phyloP scores from a whole-genome alignment of 1,140 invertebrate genomes.

The Reticulitermes speratus region DNA sequence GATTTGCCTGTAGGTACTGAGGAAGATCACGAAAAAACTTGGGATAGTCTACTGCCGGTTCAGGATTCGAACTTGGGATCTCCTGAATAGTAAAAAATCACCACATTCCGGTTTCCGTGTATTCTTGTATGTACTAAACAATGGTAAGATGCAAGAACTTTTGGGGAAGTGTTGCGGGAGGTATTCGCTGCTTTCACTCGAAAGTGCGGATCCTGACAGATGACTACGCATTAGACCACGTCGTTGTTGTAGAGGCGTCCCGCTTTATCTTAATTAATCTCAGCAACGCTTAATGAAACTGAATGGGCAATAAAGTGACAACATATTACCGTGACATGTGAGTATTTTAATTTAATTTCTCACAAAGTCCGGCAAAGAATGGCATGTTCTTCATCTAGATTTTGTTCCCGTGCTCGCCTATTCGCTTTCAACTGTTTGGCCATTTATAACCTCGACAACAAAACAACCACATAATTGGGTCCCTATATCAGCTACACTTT shows the following conservation, averaged over 20 bases:
- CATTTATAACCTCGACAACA: neutral
- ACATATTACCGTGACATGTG: neutral
- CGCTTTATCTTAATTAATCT: constrained; percentile 16
- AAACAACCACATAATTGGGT: neutral
- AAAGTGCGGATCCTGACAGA: neutral
- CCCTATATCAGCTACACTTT: neutral
- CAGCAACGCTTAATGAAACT: neutral
- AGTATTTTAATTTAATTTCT: neutral
- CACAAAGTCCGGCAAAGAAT: neutral
- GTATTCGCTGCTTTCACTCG: too few relatives aligned
- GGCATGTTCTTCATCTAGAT: neutral
- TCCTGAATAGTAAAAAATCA: too few relatives aligned
- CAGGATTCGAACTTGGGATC: too few relatives aligned
- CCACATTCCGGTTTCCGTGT: too few relatives aligned
- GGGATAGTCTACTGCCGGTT: too few relatives aligned
- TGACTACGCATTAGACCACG: neutral
- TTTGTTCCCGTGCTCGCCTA: neutral
- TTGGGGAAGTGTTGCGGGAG: too few relatives aligned
- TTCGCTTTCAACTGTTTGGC: neutral
- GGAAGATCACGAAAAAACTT: too few relatives aligned
- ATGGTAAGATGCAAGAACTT: too few relatives aligned
- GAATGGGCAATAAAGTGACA: constrained; percentile 15
- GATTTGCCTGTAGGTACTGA: too few relatives aligned
- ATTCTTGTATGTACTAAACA: too few relatives aligned
- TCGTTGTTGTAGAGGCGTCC: neutral